Evolutionary conservation across 2,113 vertebrate species (phyloP), one percentile per base, ranked within the genome.

Genomic region (Corvus moneduloides): DNA sequence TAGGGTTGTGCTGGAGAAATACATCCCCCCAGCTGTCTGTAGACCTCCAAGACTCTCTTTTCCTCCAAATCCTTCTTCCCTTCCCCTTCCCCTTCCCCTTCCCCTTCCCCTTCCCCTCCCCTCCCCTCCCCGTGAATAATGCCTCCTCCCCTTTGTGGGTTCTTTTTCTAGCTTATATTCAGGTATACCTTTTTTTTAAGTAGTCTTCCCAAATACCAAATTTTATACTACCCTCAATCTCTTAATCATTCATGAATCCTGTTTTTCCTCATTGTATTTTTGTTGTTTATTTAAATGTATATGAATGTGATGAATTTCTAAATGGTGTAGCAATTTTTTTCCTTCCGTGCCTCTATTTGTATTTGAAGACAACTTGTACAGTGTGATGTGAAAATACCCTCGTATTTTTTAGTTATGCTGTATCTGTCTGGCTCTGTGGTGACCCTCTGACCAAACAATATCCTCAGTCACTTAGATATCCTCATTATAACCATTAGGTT

Each of bases 401-500:
- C 61, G 22, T 74, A 83, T 85, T 94, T 95, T 67, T 68, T 59
- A 37, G 41, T 69, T 84, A 44, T n/a, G 46, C 37, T 85, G 1
- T 37, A 27, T 78, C 46, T 67, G 13, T 59, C 81, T 96, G 69
- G 63, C 2, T 23, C 75, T 87, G 87, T 43, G 32, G 24, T 85
- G 87, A 95, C 87, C 82, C 84, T 74, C 69, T 85, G 78, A 90
- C 93, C 88, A 86, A 87, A 77, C 89, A 90, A 95, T 90, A 87
- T 62, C 58, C 82, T 79, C 81, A 76, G 78, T 54, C 54, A 68
- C 71, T 87, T 94, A 43, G 85, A 80, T 85, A 66, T 85, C 51
- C 72, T 95, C 67, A 66, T 96, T 96, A 90, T 63, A 91, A 56
- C 75, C 48, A 86, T 93, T 88, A 91, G 87, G 75, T 83, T 96